Base-by-base conservation (phyloP, 2,797 vertebrate species). In the Hybognathus amarus region DNA sequence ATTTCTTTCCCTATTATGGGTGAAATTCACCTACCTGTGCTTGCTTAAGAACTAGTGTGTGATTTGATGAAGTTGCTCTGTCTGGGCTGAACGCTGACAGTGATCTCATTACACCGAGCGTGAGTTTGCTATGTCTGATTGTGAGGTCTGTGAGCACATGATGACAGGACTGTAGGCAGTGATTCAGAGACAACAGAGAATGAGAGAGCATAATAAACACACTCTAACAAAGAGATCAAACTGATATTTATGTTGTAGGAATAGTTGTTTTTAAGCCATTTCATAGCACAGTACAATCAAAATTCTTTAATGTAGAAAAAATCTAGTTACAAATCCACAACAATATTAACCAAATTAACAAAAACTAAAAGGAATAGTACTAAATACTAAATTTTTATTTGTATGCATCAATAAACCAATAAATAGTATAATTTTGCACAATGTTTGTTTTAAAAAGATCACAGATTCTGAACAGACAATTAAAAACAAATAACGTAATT, bases 1-100 rank as follows among this genome's bases (percentile, higher is more conserved):
- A 61, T 61, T 59, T 27, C n/a, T 61, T 61, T 15, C 59, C 2
- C 59, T 61, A 27, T 15, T 63, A 52, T 13, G 20, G 27, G 5
- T 74, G 30, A 54, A 36, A 47, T 73, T 52, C 5, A 52, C 2
- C 6, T 22, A 56, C 22, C 56, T 4, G 9, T 24, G 22, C 13
- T 40, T 22, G 52, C n/a, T 59, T 75, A 59, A 59, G 22, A 75
- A 24, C 12, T 59, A 24, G 13, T 2, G 13, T 7, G 52, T 59
- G 74, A 76, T 42, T 76, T 76, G 74, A 76, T 59, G 54, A 76
- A 59, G 74, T 40, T 76, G 74, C 40, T 59, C 13, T 33, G 54
- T 79, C 47, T 27, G 77, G 50, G 77, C 47, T 40, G 77, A 68
- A 54, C 4, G 8, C 64, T 42, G 78, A 80, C 78, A 69, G 78